Conservation (phyloP, 2,113 vertebrate genomes). For the Sialia sialis region DNA sequence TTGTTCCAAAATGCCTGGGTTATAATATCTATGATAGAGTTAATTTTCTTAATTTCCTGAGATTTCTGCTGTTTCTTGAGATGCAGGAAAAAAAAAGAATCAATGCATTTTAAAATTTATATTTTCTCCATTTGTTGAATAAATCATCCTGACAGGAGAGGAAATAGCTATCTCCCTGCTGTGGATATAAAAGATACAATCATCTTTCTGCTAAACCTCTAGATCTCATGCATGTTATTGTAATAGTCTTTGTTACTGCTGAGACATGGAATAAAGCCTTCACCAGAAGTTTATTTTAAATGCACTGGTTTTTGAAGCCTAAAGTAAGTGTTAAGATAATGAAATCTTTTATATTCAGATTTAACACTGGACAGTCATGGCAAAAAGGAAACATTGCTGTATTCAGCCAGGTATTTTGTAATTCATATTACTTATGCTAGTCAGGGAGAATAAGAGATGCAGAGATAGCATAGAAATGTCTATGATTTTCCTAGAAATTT, state of each 20-base stretch:
- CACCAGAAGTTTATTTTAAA: not conserved
- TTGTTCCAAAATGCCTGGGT: not conserved
- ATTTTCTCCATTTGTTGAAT: not conserved
- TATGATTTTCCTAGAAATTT: not conserved
- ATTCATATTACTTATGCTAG: not conserved
- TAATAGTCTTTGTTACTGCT: slow-evolving; percentile 11
- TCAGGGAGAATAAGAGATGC: not conserved
- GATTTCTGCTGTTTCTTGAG: not conserved
- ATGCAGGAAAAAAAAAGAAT: not conserved
- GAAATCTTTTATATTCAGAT: slow-evolving; percentile 1
- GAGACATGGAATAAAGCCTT: slow-evolving; percentile 5
- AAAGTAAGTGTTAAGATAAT: not conserved
- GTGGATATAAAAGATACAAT: not conserved
- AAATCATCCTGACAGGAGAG: not conserved
- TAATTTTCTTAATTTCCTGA: not conserved
- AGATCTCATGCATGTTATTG: slow-evolving; percentile 10
- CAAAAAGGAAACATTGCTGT: not conserved
- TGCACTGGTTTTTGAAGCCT: not conserved
- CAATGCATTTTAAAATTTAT: not conserved
- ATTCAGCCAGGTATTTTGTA: not conserved
- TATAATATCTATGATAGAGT: not conserved
- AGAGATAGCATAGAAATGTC: not conserved
- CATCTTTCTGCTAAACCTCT: not conserved
- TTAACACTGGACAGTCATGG: not conserved
- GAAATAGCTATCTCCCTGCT: slow-evolving; percentile 13